A percentile compares a stretch with the other conserved stretches of the same genome.
phyloP scores from a whole-genome alignment of 2,797 vertebrate species.

The Gadopsis bispinosus region DNA sequence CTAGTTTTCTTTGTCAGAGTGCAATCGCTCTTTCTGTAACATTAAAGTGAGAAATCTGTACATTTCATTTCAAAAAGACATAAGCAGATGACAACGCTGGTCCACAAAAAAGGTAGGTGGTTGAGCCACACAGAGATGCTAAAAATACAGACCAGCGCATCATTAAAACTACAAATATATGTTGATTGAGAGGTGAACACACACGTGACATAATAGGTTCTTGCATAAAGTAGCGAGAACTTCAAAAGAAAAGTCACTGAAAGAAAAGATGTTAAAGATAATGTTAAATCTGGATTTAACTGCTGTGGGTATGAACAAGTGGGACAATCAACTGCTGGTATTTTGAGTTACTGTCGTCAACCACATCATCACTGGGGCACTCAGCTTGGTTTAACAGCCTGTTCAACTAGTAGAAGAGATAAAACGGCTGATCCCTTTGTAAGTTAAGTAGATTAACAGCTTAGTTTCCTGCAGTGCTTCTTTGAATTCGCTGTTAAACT shows the following conservation, averaged over 20 bases:
- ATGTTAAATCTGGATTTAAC: not conserved
- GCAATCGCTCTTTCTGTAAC: not conserved
- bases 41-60: constrained; percentile 1
- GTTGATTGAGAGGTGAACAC: not conserved
- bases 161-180: constrained; percentile 15
- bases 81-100: not conserved
- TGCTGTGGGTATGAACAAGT: not conserved
- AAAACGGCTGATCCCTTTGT: not conserved
- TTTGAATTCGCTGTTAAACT: not conserved
- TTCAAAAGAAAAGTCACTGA: not conserved
- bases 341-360: not conserved
- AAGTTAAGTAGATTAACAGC: not conserved
- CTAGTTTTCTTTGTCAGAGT: no score
- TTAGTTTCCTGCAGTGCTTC: not conserved
- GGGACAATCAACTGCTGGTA: not conserved
- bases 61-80: constrained; percentile 1
- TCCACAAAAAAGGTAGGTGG: not conserved
- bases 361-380: not conserved
- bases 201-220: not conserved
- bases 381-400: not conserved
- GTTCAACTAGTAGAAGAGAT: not conserved
- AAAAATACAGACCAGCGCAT: not conserved
- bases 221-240: not conserved
- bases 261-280: not conserved
- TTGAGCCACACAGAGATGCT: not conserved